A percentile compares a stretch with the other conserved stretches of the same genome.
These are phyloP conservation scores for Botrylloides violaceus DNA, from an alignment of 23 tunicate species.

Conservation along the genomic window DNA sequence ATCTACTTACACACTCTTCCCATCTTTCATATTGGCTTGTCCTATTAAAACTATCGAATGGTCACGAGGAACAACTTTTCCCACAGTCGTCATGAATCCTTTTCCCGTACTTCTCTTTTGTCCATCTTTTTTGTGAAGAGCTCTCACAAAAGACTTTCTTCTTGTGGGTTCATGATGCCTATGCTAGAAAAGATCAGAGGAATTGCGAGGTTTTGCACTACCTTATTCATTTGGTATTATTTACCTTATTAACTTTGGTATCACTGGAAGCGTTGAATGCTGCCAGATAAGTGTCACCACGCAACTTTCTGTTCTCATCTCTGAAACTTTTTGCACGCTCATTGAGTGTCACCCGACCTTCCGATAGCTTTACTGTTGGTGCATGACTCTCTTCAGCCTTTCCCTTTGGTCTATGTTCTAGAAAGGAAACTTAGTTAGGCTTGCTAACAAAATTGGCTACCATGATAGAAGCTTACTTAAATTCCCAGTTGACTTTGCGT, in stretches of 20 bases:
- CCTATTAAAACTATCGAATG: conserved; percentile 17
- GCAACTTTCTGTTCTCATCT: not conserved
- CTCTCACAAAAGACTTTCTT: not conserved
- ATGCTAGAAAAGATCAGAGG: too few species aligned
- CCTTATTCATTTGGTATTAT: too few species aligned
- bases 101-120: not conserved
- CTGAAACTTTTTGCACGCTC: not conserved
- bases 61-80: conserved; percentile 7
- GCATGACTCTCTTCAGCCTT: too few species aligned
- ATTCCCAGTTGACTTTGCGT: not conserved
- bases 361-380: not conserved
- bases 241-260: not conserved
- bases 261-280: not conserved
- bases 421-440: too few species aligned
- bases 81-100: conserved; percentile 5
- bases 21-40: not conserved
- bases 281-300: not conserved
- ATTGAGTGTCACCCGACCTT: not conserved
- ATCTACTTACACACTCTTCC: not conserved
- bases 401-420: too few species aligned
- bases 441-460: too few species aligned
- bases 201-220: too few species aligned
- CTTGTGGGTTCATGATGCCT: not conserved
- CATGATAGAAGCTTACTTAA: not conserved
- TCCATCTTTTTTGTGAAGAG: not conserved